These are phyloP conservation scores for Morpho helenor DNA, from an alignment of 2,888 invertebrate species.

Conservation along the genomic window DNA sequence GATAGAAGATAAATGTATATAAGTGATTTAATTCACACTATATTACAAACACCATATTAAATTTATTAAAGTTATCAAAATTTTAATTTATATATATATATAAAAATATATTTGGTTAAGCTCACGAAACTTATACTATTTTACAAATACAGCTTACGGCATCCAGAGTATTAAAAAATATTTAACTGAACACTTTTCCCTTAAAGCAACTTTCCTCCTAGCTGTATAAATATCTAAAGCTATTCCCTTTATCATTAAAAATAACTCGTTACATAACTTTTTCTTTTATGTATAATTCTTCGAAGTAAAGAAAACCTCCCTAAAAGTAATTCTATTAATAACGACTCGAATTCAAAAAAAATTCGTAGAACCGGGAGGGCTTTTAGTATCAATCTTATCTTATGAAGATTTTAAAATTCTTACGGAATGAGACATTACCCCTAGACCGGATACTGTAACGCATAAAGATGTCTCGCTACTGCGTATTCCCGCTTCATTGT, in stretches of 20 bases:
- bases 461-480: no score
- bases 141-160: neutral
- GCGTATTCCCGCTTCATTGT: no score
- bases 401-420: conserved; percentile 77
- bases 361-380: conserved; percentile 69
- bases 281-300: conserved; percentile 77
- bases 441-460: neutral
- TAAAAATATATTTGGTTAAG: no score
- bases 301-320: conserved; percentile 77
- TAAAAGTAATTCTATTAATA: conserved; percentile 80
- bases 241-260: conserved; percentile 75
- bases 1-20: no score
- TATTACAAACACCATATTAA: no score
- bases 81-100: no score
- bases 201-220: conserved; percentile 45
- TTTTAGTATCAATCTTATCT: conserved; percentile 76
- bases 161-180: conserved; percentile 8
- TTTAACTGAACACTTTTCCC: conserved; percentile 14
- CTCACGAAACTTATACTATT: no score
- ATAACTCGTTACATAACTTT: conserved; percentile 78
- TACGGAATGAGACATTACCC: conserved; percentile 46
- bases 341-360: conserved; percentile 78
- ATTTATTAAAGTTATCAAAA: no score
- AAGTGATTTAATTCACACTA: no score
- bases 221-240: conserved; percentile 69